Conservation (phyloP, 2,888 invertebrate genomes). For the Catocala sponsa region DNA sequence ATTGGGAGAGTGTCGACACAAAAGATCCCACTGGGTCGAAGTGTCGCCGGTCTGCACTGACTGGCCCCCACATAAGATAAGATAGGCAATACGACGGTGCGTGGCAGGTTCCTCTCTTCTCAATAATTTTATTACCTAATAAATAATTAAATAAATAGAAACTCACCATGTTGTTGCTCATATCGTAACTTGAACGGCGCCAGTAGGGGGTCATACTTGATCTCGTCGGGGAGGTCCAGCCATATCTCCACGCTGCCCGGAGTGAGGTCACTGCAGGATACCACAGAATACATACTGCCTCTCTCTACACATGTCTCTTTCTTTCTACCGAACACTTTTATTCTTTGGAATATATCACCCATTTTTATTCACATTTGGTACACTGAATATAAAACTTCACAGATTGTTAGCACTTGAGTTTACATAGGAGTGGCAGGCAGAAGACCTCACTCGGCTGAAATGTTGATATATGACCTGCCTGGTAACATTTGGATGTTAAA, state of each 20-base stretch:
- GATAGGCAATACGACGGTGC: too few relatives aligned
- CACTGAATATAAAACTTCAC: background rate
- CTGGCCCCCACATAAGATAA: too few relatives aligned
- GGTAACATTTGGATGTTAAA: too few relatives aligned
- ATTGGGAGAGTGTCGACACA: too few relatives aligned
- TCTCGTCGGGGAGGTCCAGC: conserved; percentile 89
- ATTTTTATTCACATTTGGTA: conserved; percentile 45
- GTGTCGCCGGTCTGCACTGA: too few relatives aligned
- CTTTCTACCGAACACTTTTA: conserved; percentile 41
- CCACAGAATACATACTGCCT: conserved; percentile 78
- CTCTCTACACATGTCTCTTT: conserved; percentile 26
- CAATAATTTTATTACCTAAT: too few relatives aligned
- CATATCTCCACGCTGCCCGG: conserved; percentile 90
- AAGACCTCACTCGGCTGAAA: too few relatives aligned
- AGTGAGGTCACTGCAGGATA: conserved; percentile 87
- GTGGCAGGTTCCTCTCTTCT: too few relatives aligned
- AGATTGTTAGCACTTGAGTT: too few relatives aligned
- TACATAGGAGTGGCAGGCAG: too few relatives aligned
- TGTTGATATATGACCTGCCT: too few relatives aligned
- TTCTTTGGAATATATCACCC: conserved; percentile 56
- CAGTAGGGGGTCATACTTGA: conserved; percentile 90
- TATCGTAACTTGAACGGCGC: conserved; percentile 89
- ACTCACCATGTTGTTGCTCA: conserved; percentile 79
- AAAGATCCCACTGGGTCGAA: too few relatives aligned
- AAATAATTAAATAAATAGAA: background rate